These are phyloP conservation scores for Taxidea taxus DNA, from an alignment of 2,113 vertebrate species.

Conservation along the genomic window DNA sequence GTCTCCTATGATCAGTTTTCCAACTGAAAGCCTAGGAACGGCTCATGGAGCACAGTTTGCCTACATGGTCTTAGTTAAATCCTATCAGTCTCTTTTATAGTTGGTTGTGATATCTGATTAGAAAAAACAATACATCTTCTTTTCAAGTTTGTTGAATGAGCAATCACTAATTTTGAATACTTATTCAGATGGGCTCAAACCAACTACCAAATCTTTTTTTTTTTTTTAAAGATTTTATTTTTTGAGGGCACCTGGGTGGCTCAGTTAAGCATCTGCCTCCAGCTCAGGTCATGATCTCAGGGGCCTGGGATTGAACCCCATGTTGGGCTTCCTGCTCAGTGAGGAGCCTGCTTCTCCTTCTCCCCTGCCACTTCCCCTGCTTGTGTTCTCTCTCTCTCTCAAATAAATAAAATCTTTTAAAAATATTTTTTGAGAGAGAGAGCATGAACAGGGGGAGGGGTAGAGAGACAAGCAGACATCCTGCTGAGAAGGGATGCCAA, in stretches of 20 bases:
- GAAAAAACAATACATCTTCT: neutral
- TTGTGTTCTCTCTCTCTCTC: too few relatives aligned
- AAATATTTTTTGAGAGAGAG: neutral
- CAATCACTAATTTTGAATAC: neutral
- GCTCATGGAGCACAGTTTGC: neutral
- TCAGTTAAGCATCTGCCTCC: too few relatives aligned
- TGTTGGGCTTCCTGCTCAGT: too few relatives aligned
- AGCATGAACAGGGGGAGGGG: neutral
- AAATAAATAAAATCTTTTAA: too few relatives aligned
- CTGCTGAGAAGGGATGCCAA: neutral
- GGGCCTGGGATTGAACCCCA: too few relatives aligned
- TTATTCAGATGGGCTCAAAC: neutral
- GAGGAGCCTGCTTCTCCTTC: too few relatives aligned
- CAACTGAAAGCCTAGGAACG: neutral
- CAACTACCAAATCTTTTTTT: neutral
- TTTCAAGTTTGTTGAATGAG: neutral
- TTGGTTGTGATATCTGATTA: neutral
- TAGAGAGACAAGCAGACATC: neutral
- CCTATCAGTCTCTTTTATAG: neutral
- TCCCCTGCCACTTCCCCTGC: too few relatives aligned
- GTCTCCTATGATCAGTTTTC: conserved; percentile 16
- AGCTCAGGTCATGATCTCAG: too few relatives aligned
- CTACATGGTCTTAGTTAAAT: conserved; percentile 5
- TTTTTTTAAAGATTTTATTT: neutral
- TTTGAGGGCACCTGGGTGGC: neutral